phyloP scores from a whole-genome alignment of 2,888 invertebrate genomes.

The Acleris laterana region DNA sequence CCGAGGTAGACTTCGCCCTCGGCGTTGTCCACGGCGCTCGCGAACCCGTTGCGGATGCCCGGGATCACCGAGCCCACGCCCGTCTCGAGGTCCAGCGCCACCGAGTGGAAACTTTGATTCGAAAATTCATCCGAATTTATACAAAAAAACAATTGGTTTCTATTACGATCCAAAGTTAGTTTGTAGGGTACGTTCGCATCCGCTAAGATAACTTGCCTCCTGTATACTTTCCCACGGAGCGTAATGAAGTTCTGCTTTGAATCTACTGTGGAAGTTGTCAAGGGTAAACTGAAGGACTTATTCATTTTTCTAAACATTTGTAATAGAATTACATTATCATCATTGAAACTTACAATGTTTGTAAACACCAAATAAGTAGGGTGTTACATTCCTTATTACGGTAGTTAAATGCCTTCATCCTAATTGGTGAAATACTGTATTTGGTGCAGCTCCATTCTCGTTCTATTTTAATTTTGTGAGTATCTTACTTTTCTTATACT shows the following conservation, averaged over 20 bases:
- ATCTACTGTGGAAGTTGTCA: no score
- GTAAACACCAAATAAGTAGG: background rate
- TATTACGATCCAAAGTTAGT: constrained; percentile 55
- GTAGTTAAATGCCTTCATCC: background rate
- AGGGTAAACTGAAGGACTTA: no score
- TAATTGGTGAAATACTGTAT: background rate
- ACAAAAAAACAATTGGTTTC: constrained; percentile 60
- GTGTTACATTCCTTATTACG: background rate
- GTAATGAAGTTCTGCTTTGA: constrained; percentile 12
- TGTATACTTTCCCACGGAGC: constrained; percentile 47
- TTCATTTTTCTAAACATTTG: background rate
- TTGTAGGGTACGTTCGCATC: constrained; percentile 67
- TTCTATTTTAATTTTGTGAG: no score
- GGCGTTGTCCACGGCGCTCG: constrained; percentile 61
- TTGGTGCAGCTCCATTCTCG: background rate
- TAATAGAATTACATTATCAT: background rate
- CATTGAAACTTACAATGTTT: constrained; percentile 3
- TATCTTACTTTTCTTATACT: no score
- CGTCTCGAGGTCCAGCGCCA: constrained; percentile 56
- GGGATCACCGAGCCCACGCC: constrained; percentile 53
- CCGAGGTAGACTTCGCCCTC: constrained; percentile 60
- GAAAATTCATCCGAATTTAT: constrained; percentile 68
- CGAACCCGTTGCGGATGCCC: constrained; percentile 64
- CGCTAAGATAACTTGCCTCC: constrained; percentile 55
- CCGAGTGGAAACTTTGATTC: constrained; percentile 66